Evolutionary conservation across 2,888 invertebrate genomes (phyloP).

Genomic region (Hyppa rectilinea): DNA sequence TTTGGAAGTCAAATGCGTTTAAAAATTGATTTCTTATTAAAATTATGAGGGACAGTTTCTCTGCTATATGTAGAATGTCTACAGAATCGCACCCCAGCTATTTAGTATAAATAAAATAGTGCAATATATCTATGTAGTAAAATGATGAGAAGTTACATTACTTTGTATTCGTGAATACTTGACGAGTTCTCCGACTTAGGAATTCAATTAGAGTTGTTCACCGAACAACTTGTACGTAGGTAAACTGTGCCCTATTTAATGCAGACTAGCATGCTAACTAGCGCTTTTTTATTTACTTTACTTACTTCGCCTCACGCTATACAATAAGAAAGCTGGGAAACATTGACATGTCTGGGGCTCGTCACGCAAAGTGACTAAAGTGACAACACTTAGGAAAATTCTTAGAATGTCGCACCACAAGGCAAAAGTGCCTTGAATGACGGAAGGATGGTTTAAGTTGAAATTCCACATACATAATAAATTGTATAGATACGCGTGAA

Average conservation of each 20-base stretch:
- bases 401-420: not conserved
- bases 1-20: conserved; percentile 24
- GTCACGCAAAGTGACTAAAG: conserved; percentile 22
- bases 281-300: conserved; percentile 24
- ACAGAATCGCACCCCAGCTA: conserved; percentile 57
- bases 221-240: conserved; percentile 18
- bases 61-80: conserved; percentile 21
- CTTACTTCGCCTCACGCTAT: conserved; percentile 8
- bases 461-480: not conserved
- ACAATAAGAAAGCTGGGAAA: conserved; percentile 17
- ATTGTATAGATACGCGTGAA: not conserved
- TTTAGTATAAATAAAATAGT: conserved; percentile 44
- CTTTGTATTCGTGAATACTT: conserved; percentile 55
- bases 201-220: conserved; percentile 37
- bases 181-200: conserved; percentile 25
- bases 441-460: not conserved
- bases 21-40: conserved; percentile 46
- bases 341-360: conserved; percentile 9
- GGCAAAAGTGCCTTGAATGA: not conserved
- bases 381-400: conserved; percentile 2
- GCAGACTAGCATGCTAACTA: conserved; percentile 40
- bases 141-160: conserved; percentile 28
- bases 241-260: conserved; percentile 30
- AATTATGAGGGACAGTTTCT: conserved; percentile 20
- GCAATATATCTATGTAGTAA: conserved; percentile 33